Base-by-base conservation (phyloP, 2,888 invertebrate genomes). In the Cancer borealis region DNA sequence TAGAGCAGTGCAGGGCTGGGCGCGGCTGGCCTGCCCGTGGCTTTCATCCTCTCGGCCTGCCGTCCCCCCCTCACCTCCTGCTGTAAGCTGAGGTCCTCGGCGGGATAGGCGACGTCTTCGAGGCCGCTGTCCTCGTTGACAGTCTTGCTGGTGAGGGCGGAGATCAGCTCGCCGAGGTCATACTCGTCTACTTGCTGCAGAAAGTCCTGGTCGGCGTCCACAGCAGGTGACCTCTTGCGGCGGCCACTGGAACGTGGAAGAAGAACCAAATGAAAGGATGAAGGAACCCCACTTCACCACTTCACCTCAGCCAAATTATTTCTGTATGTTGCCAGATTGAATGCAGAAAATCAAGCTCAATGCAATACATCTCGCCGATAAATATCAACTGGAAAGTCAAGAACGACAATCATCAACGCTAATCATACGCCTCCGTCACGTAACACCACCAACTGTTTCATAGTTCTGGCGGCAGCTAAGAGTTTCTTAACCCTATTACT, bases 211-310 rank as follows among this genome's bases (percentile, higher is more conserved):
- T 54, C 88, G 8, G 49, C 92, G 5, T 92, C 93, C 39, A 79
- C 26, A 6, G 49, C 49, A 54, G 88, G 47, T 26, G 95, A 91
- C 88, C 95, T 90, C 94, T 95, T 95, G 92, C 95, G 95, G 94
- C 95, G 95, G 30, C 95, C 95, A 26, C 95, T 95, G 94, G 3
- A 87, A 47, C 45, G 1, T 49, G 6, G n/a, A 26, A 39, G 47
- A 47, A 17, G 73, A 73, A 30, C 49, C 54, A 54, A 46, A 21
- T 21, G 26, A n/a, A 21, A 21, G 49, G 17, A 84, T 49, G n/a
- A 12, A 49, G 21, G 3, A 1, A 3, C 17, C 26, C 73, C 10
- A 8, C 73, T 26, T 73, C 73, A n/a, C 73, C 10, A 8, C 73
- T 26, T 73, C 73, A n/a, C n/a, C 26, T 73, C n/a, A 73, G 3